Evolutionary conservation across 2,888 invertebrate species (phyloP), one percentile per base, ranked within the genome.

Genomic region (Synanthedon formicaeformis): DNA sequence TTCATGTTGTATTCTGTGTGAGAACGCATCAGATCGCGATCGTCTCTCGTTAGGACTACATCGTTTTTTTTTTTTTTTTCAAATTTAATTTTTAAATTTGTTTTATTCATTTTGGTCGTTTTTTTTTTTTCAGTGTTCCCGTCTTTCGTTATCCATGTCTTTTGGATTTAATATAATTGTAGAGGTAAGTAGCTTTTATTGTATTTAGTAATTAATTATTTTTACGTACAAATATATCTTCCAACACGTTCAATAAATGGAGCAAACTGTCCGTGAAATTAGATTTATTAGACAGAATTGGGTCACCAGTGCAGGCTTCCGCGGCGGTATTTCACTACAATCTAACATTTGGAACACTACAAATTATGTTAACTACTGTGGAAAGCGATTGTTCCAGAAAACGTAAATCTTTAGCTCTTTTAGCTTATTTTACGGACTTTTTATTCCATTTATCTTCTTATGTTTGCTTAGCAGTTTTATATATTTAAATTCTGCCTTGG

Each of bases 21-120:
- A 62, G 71, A 75, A 65, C 67, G 66, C 68, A 76, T 80, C 84
- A 87, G 73, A 85, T 63, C 70, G 73, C 69, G 74, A 68, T 70
- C 74, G 76, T 58, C 80, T 73, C 77, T 78, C 80, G 80, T 57
- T 63, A 72, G 65, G 78, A 61, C 66, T 75, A 66, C 81, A 79
- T 69, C 78, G 59, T 59, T 59, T 62, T 62, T 60, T 62, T 57
- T 13, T 57, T 52, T 53, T 57, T 13, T 57, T 52, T 53, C 52
- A 54, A 23, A 34, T 52, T 48, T 40, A 23, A 34, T 52, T 52
- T 52, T 56, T 54, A 51, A 57, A 54, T 55, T 55, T 50, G 23
- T 52, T 14, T 23, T 34, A 34, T 34, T 34, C 40, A 12, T 45
- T 45, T 45, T 41, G 13, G 12, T 13, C 6, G 0, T 45, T n/a